Evolutionary conservation across 1,140 invertebrate species (phyloP), one percentile per base, ranked within the genome.

Genomic region (Brachionus koreanus): DNA sequence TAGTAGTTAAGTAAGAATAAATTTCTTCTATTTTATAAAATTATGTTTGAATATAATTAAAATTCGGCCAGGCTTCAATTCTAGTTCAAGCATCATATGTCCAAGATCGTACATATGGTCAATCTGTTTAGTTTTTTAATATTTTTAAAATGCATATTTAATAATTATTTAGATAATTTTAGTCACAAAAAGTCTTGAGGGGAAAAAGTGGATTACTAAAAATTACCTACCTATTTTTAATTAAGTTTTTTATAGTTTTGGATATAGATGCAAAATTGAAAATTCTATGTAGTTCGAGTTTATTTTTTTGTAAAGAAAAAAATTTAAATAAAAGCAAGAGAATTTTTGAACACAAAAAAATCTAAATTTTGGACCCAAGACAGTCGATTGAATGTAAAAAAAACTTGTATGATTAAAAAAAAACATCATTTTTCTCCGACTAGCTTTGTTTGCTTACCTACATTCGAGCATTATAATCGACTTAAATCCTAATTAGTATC

Each of bases 401-500:
- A 65, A 65, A 65, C 25, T 65, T 65, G 63, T 33, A 65, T 65
- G 33, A 65, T 33, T 65, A 65, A 37, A 23, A 46, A 46, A n/a
- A 39, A 39, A 69, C 65, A 39, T 37, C 33, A 5, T 65, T 37
- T 65, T 65, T 65, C 63, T 65, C 29, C 37, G 37, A 69, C 29
- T 69, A 69, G 16, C 65, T 69, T 39, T 39, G 63, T 69, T 69
- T 69, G 65, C 65, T 69, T 69, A 69, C 65, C 65, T 69, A 69
- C 65, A 69, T 69, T 69, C 12, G 37, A 69, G 65, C 65, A 39
- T 69, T 39, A 23, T 69, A 39, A 39, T 69, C 63, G 63, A 65
- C 63, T 65, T 37, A 69, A 69, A 69, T 69, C 65, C 65, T 69
- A 69, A 69, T 69, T 69, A 69, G 65, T 37, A 69, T 69, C 65